Base-by-base conservation (phyloP, 2,888 invertebrate species). In the Pyrochroa serraticornis region DNA sequence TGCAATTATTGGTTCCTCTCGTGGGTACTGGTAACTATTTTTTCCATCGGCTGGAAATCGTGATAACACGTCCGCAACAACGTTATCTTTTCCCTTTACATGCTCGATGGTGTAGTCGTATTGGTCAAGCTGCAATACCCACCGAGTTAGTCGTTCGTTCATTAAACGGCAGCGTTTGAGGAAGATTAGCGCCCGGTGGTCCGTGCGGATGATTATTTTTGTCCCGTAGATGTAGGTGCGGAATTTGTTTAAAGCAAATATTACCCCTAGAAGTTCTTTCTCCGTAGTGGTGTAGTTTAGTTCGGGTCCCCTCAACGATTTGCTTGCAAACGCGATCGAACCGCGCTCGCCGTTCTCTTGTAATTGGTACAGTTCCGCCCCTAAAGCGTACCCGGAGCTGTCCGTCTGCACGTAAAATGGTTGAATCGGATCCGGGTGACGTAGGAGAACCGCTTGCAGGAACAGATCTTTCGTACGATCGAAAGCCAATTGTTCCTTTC, bases 201-300 rank as follows among this genome's bases (percentile, higher is more conserved):
- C 63, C 0, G 65, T 62, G 1, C 51, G 47, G 30, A 64, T 61
- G 34, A 53, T 42, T 2, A 66, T 8, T 7, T 33, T 34, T 9
- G 22, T 9, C 1, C 53, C 58, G 7, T 45, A 36, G 10, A 65
- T 7, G 8, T 45, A 39, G 0, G 46, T 52, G 1, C 56, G 38
- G 34, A 55, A 60, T 44, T 64, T 63, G 5, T 52, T 42, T 12
- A 65, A 9, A 1, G 46, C 52, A 35, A 51, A 60, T 7, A 62
- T 45, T 5, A 64, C 49, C 0, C 53, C 63, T 1, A 63, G 43
- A 2, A 63, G 39, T 35, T 62, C 67, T 31, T 64, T 63, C 41
- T 66, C 63, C 0, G 62, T 64, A 5, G 48, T 47, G 6, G 62
- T 66, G 41, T 65, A 66, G 3, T 50, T 33, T 3, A 63, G 22